Evolutionary conservation across 2,888 invertebrate species (phyloP).

Genomic region (Sesia bembeciformis): DNA sequence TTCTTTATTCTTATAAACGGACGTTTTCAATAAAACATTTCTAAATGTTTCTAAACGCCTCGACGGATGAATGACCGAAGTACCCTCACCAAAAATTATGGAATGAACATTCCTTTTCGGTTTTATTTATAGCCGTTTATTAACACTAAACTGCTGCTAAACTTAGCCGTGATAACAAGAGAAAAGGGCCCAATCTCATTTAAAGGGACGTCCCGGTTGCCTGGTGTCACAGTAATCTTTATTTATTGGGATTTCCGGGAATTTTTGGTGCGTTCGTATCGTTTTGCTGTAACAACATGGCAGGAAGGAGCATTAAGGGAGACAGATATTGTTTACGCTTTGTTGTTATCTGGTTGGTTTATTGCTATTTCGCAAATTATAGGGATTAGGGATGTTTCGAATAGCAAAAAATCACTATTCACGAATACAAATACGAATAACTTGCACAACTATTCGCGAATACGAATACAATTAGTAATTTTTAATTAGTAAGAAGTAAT

Average conservation of each 20-base stretch:
- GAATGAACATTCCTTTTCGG: slow-evolving; percentile 6
- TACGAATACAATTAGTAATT: too few species aligned
- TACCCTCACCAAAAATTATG: too few species aligned
- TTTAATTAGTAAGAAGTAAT: too few species aligned
- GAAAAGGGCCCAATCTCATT: background rate
- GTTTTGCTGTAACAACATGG: background rate
- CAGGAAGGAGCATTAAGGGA: background rate
- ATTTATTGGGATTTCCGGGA: slow-evolving; percentile 13
- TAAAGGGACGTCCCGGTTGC: slow-evolving; percentile 11
- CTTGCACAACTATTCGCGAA: too few species aligned
- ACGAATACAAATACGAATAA: too few species aligned
- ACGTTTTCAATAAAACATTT: too few species aligned
- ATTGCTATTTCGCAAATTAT: background rate
- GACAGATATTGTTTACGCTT: background rate
- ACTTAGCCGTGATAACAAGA: slow-evolving; percentile 3
- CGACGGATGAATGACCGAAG: too few species aligned
- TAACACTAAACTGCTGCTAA: slow-evolving; percentile 12
- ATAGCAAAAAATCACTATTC: too few species aligned
- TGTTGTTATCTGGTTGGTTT: background rate
- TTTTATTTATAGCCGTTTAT: slow-evolving; percentile 17
- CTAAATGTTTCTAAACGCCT: too few species aligned
- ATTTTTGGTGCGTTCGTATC: background rate
- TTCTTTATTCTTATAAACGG: too few species aligned
- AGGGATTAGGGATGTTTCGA: too few species aligned
- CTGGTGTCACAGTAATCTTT: slow-evolving; percentile 18